These are phyloP conservation scores for Periparus ater DNA, from an alignment of 2,797 vertebrate species.

Conservation along the genomic window DNA sequence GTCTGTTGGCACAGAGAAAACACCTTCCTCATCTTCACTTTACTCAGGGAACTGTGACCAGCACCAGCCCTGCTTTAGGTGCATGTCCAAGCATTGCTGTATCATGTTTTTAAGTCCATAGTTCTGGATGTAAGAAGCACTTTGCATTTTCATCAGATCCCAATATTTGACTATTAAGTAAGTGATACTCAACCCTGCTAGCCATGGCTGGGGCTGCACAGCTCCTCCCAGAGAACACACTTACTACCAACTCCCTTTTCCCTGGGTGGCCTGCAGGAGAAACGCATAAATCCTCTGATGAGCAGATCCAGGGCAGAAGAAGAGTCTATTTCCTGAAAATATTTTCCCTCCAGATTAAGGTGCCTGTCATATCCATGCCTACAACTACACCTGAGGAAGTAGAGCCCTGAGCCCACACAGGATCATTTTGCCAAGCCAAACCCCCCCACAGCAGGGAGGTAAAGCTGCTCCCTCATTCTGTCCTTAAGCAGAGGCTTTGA, in stretches of 20 bases:
- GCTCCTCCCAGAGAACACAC: background rate
- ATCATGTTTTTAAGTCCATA: fast-evolving
- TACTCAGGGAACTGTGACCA: background rate
- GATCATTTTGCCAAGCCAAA: background rate
- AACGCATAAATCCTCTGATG: background rate
- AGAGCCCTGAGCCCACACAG: background rate
- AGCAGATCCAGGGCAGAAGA: background rate
- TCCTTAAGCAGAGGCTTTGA: background rate
- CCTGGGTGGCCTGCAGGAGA: background rate
- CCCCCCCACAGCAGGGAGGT: background rate
- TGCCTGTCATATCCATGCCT: background rate
- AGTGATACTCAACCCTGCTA: background rate
- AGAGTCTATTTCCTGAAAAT: background rate
- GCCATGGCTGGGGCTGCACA: fast-evolving
- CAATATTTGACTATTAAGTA: background rate
- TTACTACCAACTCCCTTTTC: background rate
- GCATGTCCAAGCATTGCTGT: fast-evolving
- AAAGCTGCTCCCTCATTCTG: background rate
- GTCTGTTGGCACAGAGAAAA: background rate
- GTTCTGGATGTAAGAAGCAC: background rate
- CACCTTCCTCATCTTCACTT: background rate
- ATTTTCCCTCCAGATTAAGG: background rate
- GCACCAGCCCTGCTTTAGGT: background rate
- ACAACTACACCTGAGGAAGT: background rate
- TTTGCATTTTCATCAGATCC: background rate